Evolutionary conservation across 2,888 invertebrate species (phyloP).

Genomic region (Drosophila aldrichi): DNA sequence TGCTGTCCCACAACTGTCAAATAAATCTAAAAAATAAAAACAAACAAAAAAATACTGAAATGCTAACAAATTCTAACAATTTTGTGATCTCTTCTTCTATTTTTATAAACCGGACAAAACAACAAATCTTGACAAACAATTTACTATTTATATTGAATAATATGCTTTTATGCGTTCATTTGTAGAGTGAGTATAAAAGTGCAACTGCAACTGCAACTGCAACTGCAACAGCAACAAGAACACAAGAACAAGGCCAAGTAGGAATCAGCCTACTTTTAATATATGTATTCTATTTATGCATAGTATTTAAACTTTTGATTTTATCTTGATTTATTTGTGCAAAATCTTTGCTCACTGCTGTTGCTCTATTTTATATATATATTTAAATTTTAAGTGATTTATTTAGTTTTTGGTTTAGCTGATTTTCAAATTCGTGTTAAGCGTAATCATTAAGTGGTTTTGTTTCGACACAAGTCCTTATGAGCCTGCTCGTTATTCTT

Average conservation of each 20-base stretch:
- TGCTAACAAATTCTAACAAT: conserved; percentile 77
- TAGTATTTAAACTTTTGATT: background rate
- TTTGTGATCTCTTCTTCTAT: conserved; percentile 73
- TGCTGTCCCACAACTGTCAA: conserved; percentile 52
- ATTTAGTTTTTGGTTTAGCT: conserved; percentile 9
- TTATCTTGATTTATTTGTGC: conserved; percentile 34
- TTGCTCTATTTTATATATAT: conserved; percentile 5
- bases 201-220: conserved; percentile 24
- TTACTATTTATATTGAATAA: conserved; percentile 68
- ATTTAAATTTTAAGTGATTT: conserved; percentile 5
- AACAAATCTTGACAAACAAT: conserved; percentile 58
- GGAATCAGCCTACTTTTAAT: conserved; percentile 28
- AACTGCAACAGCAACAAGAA: conserved; percentile 38
- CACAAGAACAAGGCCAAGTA: conserved; percentile 16
- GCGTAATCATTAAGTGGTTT: conserved; percentile 37
- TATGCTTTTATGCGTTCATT: conserved; percentile 71
- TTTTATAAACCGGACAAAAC: conserved; percentile 39
- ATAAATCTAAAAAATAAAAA: conserved; percentile 32
- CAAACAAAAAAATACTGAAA: conserved; percentile 31
- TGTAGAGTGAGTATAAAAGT: conserved; percentile 82
- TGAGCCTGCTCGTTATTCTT: conserved; percentile 59
- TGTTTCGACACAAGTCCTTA: conserved; percentile 43
- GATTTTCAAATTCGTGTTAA: conserved; percentile 21
- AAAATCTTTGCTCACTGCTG: conserved; percentile 48
- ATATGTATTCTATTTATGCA: conserved; percentile 11